These are phyloP conservation scores for Uromys caudimaculatus DNA, from an alignment of 2,797 vertebrate species.

Conservation along the genomic window DNA sequence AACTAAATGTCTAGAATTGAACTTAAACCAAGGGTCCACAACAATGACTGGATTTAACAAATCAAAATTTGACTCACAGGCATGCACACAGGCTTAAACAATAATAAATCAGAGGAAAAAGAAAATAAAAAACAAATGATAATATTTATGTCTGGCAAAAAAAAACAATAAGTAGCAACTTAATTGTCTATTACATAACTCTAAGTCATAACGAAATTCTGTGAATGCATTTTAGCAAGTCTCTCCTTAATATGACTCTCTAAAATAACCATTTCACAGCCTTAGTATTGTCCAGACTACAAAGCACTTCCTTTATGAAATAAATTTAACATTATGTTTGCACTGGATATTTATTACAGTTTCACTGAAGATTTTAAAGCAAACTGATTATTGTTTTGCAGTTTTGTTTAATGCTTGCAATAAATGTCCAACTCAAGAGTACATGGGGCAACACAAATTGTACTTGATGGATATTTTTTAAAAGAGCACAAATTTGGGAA, in stretches of 20 bases:
- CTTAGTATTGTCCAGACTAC: not conserved
- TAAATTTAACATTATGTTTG: not conserved
- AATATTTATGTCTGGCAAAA: not conserved
- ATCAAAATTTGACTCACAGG: not conserved
- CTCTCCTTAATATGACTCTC: not conserved
- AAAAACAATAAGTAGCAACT: not conserved
- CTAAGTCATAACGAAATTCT: not conserved
- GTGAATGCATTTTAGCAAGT: not conserved
- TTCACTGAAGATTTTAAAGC: not conserved
- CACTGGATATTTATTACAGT: not conserved
- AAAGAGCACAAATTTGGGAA: not conserved
- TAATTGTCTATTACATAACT: not conserved
- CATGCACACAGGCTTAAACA: not conserved
- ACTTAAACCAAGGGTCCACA: not conserved
- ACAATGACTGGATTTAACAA: not conserved
- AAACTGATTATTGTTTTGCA: not conserved
- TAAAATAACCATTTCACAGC: not conserved
- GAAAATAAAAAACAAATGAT: too few relatives aligned
- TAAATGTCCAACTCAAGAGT: not conserved
- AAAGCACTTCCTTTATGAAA: too few relatives aligned
- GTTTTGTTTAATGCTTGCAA: not conserved
- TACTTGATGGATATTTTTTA: not conserved
- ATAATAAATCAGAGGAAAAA: not conserved
- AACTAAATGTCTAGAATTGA: not conserved
- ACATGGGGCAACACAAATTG: not conserved